Percentiles rank a stretch among this genome's conserved stretches.
Evolutionary conservation across 1,140 invertebrate species (phyloP).

Genomic region (Drosophila mayri): DNA sequence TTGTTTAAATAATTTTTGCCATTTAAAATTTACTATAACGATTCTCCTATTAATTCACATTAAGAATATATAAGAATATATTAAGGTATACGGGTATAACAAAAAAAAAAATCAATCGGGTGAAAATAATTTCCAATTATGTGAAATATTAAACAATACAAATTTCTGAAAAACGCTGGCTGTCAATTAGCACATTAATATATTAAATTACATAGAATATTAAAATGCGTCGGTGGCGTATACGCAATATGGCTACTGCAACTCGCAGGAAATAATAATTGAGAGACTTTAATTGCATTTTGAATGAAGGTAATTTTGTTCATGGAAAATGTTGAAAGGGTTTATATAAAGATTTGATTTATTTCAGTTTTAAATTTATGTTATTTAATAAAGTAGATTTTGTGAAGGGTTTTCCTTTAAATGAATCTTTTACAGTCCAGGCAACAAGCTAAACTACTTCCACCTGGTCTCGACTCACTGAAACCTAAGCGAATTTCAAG

Average conservation of each 20-base stretch:
- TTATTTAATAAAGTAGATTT: too few relatives aligned
- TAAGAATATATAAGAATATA: too few relatives aligned
- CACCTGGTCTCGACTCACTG: conserved; percentile 15
- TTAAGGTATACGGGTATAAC: too few relatives aligned
- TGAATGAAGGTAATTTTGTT: background rate
- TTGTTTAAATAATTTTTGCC: too few relatives aligned
- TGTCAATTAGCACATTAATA: conserved; percentile 30
- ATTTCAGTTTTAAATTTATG: background rate
- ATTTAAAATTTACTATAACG: too few relatives aligned
- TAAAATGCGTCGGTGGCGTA: conserved; percentile 3
- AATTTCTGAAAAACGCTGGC: background rate
- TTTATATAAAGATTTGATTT: background rate
- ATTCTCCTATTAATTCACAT: too few relatives aligned
- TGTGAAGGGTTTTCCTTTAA: background rate
- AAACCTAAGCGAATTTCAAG: conserved; percentile 29
- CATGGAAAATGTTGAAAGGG: too few relatives aligned
- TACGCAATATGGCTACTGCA: conserved; percentile 14
- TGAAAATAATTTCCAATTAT: conserved; percentile 13
- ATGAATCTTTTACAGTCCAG: background rate
- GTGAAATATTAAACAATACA: background rate
- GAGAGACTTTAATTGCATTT: background rate
- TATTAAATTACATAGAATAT: conserved; percentile 15
- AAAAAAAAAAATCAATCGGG: conserved; percentile 33
- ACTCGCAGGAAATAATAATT: background rate
- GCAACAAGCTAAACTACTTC: conserved; percentile 12